Conservation (phyloP, 2,113 vertebrate species). For the Rattus norvegicus region GRCr8 NC_086026.1:16419501-16420000, state of each 20-base stretch:
- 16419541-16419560: neutral
- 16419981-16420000: neutral
- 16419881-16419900: no score
- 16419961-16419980: neutral
- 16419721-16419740: neutral
- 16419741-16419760: neutral
- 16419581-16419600: neutral
- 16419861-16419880: neutral
- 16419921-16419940: neutral
- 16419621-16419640: neutral
- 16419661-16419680: neutral
- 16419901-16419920: neutral
- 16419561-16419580: neutral
- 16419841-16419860: neutral
- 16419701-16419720: neutral
- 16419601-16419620: neutral
- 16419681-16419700: neutral
- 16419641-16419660: neutral
- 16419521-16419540: neutral
- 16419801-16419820: neutral
- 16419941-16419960: no score
- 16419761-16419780: neutral
- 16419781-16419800: neutral
- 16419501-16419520: neutral
- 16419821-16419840: neutral